Evolutionary conservation across 2,888 invertebrate genomes (phyloP).

Genomic region (Tetrapedia diversipes): DNA sequence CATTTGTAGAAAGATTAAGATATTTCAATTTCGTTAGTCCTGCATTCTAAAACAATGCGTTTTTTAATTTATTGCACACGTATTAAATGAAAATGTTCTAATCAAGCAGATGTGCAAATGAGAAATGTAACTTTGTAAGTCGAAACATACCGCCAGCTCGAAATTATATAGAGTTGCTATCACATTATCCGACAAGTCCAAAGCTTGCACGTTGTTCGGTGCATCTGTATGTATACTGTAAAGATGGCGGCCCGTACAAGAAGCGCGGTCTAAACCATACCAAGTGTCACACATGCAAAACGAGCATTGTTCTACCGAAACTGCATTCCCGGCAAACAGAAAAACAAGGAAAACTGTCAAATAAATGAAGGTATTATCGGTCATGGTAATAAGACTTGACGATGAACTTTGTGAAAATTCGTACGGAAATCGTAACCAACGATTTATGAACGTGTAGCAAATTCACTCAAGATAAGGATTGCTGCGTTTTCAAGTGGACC

Average conservation of each 20-base stretch:
- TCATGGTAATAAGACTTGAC: conserved; percentile 22
- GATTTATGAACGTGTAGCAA: conserved; percentile 12
- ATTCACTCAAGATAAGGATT: conserved; percentile 40
- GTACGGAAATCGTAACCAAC: neutral
- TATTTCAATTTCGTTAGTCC: conserved; percentile 79
- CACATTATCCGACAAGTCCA: conserved; percentile 80
- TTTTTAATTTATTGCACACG: neutral
- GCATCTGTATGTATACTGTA: conserved; percentile 76
- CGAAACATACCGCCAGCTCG: conserved; percentile 75
- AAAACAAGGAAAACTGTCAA: conserved; percentile 23
- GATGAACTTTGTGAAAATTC: neutral
- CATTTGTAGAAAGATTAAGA: conserved; percentile 82
- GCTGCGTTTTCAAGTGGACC: conserved; percentile 22
- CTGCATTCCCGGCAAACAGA: conserved; percentile 1
- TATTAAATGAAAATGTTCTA: neutral
- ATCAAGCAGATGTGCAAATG: neutral
- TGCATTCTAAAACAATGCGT: conserved; percentile 66
- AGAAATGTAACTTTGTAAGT: neutral
- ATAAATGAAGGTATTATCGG: neutral
- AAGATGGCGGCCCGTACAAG: conserved; percentile 75
- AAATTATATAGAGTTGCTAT: conserved; percentile 72
- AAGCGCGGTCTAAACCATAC: conserved; percentile 73
- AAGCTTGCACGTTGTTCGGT: conserved; percentile 72
- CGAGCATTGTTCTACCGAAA: conserved; percentile 59
- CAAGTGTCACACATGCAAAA: conserved; percentile 76